Evolutionary conservation across 2,797 vertebrate species (phyloP).

Genomic region (Esox masquinongy): DNA sequence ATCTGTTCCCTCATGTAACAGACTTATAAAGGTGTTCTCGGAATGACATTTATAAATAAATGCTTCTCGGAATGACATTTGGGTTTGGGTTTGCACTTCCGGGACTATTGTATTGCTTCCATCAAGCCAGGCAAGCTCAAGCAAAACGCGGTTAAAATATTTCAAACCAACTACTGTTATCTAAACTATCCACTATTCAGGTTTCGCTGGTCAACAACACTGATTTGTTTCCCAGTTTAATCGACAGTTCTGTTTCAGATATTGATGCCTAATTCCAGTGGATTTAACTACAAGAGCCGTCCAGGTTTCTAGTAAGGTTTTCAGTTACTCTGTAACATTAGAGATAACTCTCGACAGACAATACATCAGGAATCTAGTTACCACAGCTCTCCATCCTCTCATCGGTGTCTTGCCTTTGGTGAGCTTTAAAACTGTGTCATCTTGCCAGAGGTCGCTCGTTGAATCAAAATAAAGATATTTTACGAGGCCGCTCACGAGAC

Average conservation of each 20-base stretch:
- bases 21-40: too few species aligned
- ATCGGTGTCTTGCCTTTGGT: not conserved
- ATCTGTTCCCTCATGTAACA: too few species aligned
- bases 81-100: too few species aligned
- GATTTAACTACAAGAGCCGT: conserved; percentile 24
- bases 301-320: conserved; percentile 29
- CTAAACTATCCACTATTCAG: not conserved
- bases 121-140: too few species aligned
- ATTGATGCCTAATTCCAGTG: too few species aligned
- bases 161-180: too few species aligned
- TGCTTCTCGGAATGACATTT: too few species aligned
- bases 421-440: not conserved
- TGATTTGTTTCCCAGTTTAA: not conserved
- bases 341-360: conserved; percentile 16
- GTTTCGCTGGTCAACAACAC: not conserved
- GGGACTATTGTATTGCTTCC: too few species aligned
- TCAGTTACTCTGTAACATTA: conserved; percentile 15
- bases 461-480: not conserved
- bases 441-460: conserved; percentile 12
- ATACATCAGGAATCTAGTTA: not conserved
- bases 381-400: conserved; percentile 1
- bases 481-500: not conserved
- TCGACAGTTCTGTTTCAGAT: not conserved
- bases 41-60: too few species aligned
- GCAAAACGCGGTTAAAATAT: too few species aligned